phyloP scores from a whole-genome alignment of 2,797 vertebrate genomes.

The Florisuga fusca region DNA sequence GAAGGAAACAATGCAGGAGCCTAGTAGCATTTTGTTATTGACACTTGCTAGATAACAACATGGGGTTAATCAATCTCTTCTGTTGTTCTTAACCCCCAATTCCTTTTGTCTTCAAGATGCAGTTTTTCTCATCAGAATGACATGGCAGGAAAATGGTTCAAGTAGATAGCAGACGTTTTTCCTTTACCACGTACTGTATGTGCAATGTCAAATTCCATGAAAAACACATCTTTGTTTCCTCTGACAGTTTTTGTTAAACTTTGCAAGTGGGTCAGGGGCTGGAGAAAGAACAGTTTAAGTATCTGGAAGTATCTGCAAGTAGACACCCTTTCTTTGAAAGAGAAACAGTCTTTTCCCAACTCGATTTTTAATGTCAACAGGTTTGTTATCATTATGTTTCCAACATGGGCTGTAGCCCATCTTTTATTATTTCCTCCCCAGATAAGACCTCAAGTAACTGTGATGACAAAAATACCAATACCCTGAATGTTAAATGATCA shows the following conservation, averaged over 20 bases:
- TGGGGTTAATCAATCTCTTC: slow-evolving; percentile 88
- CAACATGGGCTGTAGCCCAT: not conserved
- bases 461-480: not conserved
- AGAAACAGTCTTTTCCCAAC: not conserved
- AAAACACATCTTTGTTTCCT: not conserved
- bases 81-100: slow-evolving; percentile 74
- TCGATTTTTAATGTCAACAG: not conserved
- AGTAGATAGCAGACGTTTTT: slow-evolving; percentile 48
- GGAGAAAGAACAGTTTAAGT: not conserved
- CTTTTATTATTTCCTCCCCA: not conserved
- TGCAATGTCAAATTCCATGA: not conserved
- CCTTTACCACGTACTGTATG: not conserved
- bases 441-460: not conserved
- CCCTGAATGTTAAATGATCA: not conserved
- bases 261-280: not conserved
- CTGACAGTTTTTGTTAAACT: not conserved
- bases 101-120: slow-evolving; percentile 82
- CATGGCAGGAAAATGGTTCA: slow-evolving; percentile 34
- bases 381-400: not conserved
- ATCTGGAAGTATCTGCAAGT: not conserved
- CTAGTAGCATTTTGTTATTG: slow-evolving; percentile 89
- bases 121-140: slow-evolving; percentile 73
- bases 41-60: slow-evolving; percentile 91
- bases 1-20: slow-evolving; percentile 87
- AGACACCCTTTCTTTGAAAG: not conserved